Conservation (phyloP, 2,888 invertebrate genomes). For the Hanleya hanleyi region DNA sequence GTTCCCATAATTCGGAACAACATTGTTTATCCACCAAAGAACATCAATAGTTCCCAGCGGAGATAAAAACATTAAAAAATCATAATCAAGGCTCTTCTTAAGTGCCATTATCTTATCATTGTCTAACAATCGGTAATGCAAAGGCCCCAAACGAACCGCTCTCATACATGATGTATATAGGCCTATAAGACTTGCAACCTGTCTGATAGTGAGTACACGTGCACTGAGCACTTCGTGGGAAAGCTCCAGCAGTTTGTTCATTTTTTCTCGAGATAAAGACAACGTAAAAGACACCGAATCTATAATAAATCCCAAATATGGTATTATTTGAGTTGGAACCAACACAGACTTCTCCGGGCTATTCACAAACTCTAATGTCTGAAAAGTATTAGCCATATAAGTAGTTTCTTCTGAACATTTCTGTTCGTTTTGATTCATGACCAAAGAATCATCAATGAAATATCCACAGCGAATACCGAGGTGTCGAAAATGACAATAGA, state of each 20-base stretch:
- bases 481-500: too few relatives aligned
- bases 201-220: neutral
- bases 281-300: neutral
- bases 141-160: too few relatives aligned
- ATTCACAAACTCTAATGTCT: neutral
- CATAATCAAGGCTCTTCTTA: neutral
- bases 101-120: neutral
- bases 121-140: neutral
- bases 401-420: neutral
- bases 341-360: neutral
- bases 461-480: too few relatives aligned
- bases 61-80: neutral
- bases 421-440: too few relatives aligned
- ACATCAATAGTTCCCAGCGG: neutral
- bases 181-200: neutral
- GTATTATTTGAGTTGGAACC: neutral
- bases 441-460: too few relatives aligned
- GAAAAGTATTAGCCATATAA: neutral
- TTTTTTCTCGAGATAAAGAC: neutral
- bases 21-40: neutral
- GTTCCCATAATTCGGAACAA: neutral
- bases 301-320: neutral
- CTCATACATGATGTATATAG: too few relatives aligned
- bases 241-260: neutral
- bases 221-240: neutral